These are phyloP conservation scores for Cladorhizidae sp. DNA, from an alignment of 37 sponge, comb jelly and placozoan species.

Conservation along the genomic window DNA sequence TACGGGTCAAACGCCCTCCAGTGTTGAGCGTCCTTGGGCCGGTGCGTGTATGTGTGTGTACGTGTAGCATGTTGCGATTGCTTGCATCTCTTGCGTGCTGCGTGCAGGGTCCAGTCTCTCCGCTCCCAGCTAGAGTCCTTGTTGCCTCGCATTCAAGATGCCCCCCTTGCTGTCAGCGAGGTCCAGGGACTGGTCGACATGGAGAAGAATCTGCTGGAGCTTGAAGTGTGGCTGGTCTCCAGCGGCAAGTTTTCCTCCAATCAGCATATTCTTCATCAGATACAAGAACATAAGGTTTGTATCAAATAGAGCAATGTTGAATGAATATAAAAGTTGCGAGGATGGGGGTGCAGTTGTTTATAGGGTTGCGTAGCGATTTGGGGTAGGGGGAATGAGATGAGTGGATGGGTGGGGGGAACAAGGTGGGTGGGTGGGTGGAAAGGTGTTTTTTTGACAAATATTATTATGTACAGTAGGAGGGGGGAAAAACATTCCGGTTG, in stretches of 20 bases:
- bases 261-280: conserved; percentile 60
- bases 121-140: conserved; percentile 15
- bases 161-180: conserved; percentile 32
- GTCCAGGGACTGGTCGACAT: conserved; percentile 21
- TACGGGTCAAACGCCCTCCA: too few species aligned
- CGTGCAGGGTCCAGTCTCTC: conserved; percentile 18
- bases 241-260: conserved; percentile 62
- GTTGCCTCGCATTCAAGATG: conserved; percentile 25
- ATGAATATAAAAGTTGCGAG: too few species aligned
- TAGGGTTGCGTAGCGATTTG: neutral
- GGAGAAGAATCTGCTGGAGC: conserved; percentile 36
- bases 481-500: too few species aligned
- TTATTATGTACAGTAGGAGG: too few species aligned
- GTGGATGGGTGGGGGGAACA: neutral
- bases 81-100: neutral
- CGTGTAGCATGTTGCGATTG: neutral
- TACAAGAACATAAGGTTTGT: conserved; percentile 52
- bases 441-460: neutral
- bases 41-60: too few species aligned
- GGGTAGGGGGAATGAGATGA: neutral
- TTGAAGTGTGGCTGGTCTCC: conserved; percentile 67
- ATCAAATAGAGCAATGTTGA: too few species aligned
- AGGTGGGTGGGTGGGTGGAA: neutral
- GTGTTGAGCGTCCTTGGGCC: too few species aligned
- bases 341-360: neutral